These are phyloP conservation scores for Catonia carolina DNA, from an alignment of 2,888 invertebrate species.

Conservation along the genomic window DNA sequence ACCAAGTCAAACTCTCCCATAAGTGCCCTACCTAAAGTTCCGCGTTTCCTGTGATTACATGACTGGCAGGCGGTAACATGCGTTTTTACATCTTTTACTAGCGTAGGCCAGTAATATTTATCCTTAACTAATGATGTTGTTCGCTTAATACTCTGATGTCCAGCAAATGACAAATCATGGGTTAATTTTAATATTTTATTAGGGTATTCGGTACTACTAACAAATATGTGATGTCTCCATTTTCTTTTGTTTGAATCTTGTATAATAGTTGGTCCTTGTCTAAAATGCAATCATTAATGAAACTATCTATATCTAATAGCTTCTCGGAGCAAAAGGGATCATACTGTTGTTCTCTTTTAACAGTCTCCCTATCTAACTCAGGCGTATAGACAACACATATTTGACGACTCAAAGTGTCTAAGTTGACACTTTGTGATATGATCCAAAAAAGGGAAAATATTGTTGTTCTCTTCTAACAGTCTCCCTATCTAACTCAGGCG, in stretches of 20 bases:
- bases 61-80: neutral
- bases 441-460: no score
- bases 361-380: no score
- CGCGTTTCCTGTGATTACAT: neutral
- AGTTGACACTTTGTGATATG: no score
- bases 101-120: neutral
- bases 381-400: no score
- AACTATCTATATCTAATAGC: no score
- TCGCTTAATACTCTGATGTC: neutral
- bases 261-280: no score
- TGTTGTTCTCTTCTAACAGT: neutral
- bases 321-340: neutral
- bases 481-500: neutral
- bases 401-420: no score
- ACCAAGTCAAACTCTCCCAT: neutral
- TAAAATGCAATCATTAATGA: no score
- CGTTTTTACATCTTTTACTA: neutral
- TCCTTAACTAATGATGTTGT: neutral
- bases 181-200: neutral
- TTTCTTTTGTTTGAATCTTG: no score
- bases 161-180: neutral
- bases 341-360: no score
- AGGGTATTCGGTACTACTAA: no score
- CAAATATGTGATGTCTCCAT: no score
- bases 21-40: neutral